Conservation (phyloP, 2,888 invertebrate genomes). For the Polydrusus pterygomalis region DNA sequence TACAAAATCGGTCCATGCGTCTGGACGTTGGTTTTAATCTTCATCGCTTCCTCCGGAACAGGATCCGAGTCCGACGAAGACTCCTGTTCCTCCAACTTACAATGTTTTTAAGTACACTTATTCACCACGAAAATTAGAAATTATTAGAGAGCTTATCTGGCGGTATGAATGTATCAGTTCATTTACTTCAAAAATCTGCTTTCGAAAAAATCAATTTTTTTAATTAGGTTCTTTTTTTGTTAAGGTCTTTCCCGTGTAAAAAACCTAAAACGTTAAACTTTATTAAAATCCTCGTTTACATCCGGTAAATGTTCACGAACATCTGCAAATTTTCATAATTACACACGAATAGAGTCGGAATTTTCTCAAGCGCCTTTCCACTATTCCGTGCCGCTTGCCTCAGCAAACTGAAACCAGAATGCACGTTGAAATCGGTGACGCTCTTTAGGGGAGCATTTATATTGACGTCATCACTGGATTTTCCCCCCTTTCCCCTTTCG, state of each 20-base stretch:
- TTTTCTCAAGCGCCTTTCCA: constrained; percentile 25
- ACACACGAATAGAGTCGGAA: constrained; percentile 5
- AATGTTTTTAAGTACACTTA: constrained; percentile 30
- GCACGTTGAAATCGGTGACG: constrained; percentile 55
- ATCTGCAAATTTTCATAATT: neutral
- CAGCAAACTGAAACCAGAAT: constrained; percentile 46
- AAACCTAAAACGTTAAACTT: too few relatives aligned
- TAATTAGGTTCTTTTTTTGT: too few relatives aligned
- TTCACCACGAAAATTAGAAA: neutral
- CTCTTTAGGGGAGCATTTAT: constrained; percentile 56
- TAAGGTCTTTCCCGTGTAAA: too few relatives aligned
- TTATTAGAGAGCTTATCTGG: too few relatives aligned
- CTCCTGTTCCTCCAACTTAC: constrained; percentile 50
- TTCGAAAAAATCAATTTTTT: too few relatives aligned
- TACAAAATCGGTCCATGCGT: constrained; percentile 49
- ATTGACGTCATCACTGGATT: constrained; percentile 64
- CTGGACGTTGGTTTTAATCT: constrained; percentile 53
- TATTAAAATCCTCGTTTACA: too few relatives aligned
- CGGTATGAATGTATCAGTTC: too few relatives aligned
- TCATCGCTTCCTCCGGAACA: constrained; percentile 54
- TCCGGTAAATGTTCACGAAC: too few relatives aligned
- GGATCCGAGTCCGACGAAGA: constrained; percentile 54
- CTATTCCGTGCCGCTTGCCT: constrained; percentile 21
- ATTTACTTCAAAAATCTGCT: too few relatives aligned
- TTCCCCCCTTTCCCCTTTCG: constrained; percentile 49